Percentiles rank a stretch among this genome's conserved stretches.
Evolutionary conservation across 2,797 vertebrate genomes (phyloP).

Genomic region (Chrosomus eos): DNA sequence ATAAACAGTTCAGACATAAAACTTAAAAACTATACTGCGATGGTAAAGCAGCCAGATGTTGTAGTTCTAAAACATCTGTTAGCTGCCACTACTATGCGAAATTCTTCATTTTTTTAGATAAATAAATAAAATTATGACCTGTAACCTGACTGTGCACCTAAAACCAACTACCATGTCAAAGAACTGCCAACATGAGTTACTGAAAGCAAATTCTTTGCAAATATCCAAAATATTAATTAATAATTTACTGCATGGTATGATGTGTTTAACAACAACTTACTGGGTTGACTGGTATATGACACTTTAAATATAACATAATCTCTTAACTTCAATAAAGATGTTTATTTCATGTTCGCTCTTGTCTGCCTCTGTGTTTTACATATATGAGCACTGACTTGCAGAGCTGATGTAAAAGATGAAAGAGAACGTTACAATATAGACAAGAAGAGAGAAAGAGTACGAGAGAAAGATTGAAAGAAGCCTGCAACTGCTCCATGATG

Average conservation of each 20-base stretch:
- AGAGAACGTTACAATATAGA: conserved; percentile 40
- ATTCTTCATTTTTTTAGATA: background rate
- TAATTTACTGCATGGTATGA: background rate
- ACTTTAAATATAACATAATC: background rate
- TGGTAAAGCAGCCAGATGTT: background rate
- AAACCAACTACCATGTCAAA: background rate
- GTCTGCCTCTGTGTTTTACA: conserved; percentile 41
- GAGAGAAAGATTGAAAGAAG: conserved; percentile 48
- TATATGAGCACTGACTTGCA: conserved; percentile 42
- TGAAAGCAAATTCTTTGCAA: background rate
- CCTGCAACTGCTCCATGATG: conserved; percentile 50
- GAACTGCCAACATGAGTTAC: background rate
- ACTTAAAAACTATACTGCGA: too few relatives aligned
- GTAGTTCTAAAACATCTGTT: background rate
- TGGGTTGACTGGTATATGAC: too few relatives aligned
- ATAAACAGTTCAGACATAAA: background rate
- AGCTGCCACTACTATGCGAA: too few relatives aligned
- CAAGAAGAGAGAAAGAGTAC: conserved; percentile 22
- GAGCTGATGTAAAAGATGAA: conserved; percentile 53
- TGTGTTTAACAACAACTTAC: background rate
- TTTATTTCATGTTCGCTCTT: conserved; percentile 26
- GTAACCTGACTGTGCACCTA: background rate
- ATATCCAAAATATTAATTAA: background rate
- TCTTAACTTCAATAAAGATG: background rate
- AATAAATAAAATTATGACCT: background rate